Evolutionary conservation across 2,888 invertebrate species (phyloP), one percentile per base, ranked within the genome.

Genomic region (Idaea dimidiata): DNA sequence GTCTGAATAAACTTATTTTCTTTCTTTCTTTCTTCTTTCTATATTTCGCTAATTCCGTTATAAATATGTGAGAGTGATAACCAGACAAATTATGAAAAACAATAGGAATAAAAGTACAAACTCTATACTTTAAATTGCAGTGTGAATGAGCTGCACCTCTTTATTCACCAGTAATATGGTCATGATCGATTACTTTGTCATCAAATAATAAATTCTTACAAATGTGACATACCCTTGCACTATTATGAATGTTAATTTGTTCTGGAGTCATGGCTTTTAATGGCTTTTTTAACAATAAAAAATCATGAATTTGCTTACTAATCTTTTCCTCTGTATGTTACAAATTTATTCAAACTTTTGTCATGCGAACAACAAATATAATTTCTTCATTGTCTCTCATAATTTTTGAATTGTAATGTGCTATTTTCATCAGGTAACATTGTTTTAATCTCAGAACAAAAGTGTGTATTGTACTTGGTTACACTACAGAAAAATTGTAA

Each of bases 81-180:
- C 66, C 65, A n/a, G 65, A 24, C 54, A 74, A 54, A 60, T 72
- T 73, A 65, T 73, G 72, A 62, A 74, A 73, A 7, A 73, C 58
- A 6, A 75, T 64, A 1, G 74, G 73, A 16, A 76, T 62, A 17
- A 73, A 74, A 59, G 66, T 17, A 57, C 65, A 63, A 16, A 67
- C 64, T 63, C 32, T 67, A 57, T 60, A 66, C 10, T 43, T 58
- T 54, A 75, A 59, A 59, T 72, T 72, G 59, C 70, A 72, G n/a
- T 68, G 43, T 3, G 54, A 31, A 53, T 71, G 72, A 4, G 67
- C 66, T 0, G 70, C 65, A 0, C 71, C 73, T 33, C 69, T 57
- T 31, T 63, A 70, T 10, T 65, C 16, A 3, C 54, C 54, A 5
- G 68, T 66, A 5, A 69, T 43, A 59, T 70, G 71, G 64, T 24